Evolutionary conservation across 2,113 vertebrate species (phyloP).

Genomic region (Cichladusa arquata): DNA sequence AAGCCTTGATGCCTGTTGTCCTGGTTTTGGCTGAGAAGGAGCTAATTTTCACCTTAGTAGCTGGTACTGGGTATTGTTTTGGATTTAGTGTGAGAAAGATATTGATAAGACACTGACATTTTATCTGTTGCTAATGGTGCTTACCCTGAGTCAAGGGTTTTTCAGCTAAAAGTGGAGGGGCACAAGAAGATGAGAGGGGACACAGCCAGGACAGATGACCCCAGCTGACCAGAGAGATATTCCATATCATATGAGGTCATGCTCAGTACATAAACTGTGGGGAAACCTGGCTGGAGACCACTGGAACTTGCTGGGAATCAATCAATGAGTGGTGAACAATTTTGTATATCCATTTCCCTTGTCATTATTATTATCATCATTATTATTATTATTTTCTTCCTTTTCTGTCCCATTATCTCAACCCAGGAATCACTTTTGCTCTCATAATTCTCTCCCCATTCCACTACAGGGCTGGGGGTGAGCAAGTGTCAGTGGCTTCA

Average conservation of each 20-base stretch:
- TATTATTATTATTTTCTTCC: background rate
- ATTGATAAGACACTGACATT: background rate
- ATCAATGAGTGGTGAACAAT: rapidly evolving
- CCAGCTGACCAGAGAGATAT: background rate
- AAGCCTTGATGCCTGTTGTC: background rate
- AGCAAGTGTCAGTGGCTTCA: background rate
- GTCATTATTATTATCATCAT: background rate
- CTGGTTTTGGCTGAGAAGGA: background rate
- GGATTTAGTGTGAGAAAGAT: background rate
- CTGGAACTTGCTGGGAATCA: rapidly evolving
- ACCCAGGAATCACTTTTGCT: background rate
- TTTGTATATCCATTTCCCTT: background rate
- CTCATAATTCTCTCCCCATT: background rate
- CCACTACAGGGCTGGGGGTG: background rate
- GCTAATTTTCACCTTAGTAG: background rate
- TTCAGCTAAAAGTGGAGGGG: background rate
- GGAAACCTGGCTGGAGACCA: background rate
- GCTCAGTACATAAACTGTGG: background rate
- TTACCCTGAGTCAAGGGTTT: background rate
- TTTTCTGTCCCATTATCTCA: background rate
- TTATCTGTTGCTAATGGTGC: background rate
- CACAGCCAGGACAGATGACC: background rate
- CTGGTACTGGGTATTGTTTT: background rate
- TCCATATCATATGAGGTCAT: background rate
- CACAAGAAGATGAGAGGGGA: background rate